Conservation (phyloP, 2,797 vertebrate species). For the Neosilurus hyrtlii region DNA sequence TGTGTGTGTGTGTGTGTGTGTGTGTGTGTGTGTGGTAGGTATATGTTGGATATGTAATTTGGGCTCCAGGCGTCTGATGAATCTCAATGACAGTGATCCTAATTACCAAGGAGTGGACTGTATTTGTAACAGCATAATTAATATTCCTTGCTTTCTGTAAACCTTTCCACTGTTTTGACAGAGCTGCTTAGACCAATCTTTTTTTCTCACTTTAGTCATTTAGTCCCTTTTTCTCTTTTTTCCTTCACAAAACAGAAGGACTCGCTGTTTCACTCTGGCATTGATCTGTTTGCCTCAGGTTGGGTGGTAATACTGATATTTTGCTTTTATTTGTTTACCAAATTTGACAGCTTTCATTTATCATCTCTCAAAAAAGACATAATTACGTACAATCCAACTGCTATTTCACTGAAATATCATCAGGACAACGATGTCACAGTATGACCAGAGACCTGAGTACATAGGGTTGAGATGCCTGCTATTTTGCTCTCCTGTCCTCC, state of each 20-base stretch:
- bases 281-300: conserved; percentile 48
- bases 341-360: conserved; percentile 42
- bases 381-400: conserved; percentile 44
- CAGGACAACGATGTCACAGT: conserved; percentile 38
- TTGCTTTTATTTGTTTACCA: conserved; percentile 53
- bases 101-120: conserved; percentile 52
- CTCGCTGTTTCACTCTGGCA: conserved; percentile 5
- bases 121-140: conserved; percentile 53
- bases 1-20: background rate
- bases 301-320: background rate
- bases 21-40: background rate
- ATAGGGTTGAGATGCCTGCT: background rate
- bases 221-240: conserved; percentile 34
- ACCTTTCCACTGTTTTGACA: conserved; percentile 51
- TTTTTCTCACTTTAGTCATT: too few relatives aligned
- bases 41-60: background rate
- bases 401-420: conserved; percentile 40
- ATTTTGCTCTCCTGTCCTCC: conserved; percentile 25
- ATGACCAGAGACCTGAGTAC: conserved; percentile 33
- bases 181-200: conserved; percentile 51
- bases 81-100: conserved; percentile 34
- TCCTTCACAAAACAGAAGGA: conserved; percentile 20
- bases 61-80: conserved; percentile 15
- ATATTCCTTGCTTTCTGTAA: conserved; percentile 38
- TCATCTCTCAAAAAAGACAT: conserved; percentile 41